Conservation (phyloP, 2,888 invertebrate species). For the Phrixothrix hirtus region DNA sequence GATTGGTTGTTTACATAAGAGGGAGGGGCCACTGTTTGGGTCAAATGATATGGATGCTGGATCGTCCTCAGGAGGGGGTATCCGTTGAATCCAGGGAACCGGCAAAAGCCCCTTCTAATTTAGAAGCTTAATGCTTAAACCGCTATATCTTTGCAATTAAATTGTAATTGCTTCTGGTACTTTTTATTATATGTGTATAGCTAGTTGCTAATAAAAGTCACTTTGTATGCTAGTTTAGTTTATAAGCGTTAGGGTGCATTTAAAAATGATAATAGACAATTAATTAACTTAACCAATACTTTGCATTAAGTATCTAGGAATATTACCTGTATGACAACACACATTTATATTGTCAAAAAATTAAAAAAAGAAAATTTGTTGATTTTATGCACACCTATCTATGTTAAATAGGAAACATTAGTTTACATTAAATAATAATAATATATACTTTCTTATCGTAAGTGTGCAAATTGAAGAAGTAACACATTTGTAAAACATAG, state of each 20-base stretch:
- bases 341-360: too few species aligned
- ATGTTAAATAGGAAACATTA: too few species aligned
- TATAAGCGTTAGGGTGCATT: too few species aligned
- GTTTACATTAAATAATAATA: too few species aligned
- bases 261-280: neutral
- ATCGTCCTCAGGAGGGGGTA: conserved; percentile 6
- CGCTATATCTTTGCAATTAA: neutral
- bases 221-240: too few species aligned
- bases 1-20: conserved; percentile 57
- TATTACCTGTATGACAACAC: too few species aligned
- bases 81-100: neutral
- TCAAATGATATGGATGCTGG: conserved; percentile 48
- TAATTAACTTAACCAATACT: neutral
- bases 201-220: too few species aligned
- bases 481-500: too few species aligned
- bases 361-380: too few species aligned
- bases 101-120: neutral
- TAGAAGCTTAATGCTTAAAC: neutral
- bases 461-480: too few species aligned
- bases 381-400: too few species aligned
- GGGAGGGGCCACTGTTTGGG: conserved; percentile 51
- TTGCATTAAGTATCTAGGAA: neutral
- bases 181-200: neutral
- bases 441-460: too few species aligned
- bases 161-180: neutral